These are phyloP conservation scores for Agrotis clavis DNA, from an alignment of 2,888 invertebrate species.

Conservation along the genomic window DNA sequence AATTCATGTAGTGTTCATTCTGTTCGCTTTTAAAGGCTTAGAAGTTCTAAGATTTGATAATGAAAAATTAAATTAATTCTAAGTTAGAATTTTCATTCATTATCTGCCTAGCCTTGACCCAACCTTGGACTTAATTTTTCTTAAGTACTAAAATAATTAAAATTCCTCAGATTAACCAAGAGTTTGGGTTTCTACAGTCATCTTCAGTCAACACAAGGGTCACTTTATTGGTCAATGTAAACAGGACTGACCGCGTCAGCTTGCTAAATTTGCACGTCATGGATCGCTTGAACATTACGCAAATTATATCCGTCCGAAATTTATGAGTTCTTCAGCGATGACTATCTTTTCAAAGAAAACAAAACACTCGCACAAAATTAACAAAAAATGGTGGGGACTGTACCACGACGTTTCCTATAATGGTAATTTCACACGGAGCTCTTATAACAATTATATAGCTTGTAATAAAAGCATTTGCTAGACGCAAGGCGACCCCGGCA, in stretches of 20 bases:
- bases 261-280: constrained; percentile 31
- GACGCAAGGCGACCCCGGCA: constrained; percentile 74
- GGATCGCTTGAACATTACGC: constrained; percentile 32
- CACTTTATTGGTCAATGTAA: constrained; percentile 24
- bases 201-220: constrained; percentile 17
- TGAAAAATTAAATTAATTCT: no score
- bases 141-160: not conserved
- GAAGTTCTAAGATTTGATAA: no score
- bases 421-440: constrained; percentile 35
- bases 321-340: constrained; percentile 7
- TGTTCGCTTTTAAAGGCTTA: not conserved
- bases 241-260: constrained; percentile 4
- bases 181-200: constrained; percentile 1
- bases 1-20: not conserved
- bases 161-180: not conserved
- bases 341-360: not conserved
- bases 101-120: not conserved
- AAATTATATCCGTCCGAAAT: constrained; percentile 42
- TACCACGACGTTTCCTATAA: constrained; percentile 17
- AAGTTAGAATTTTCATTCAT: not conserved
- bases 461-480: constrained; percentile 56
- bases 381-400: no score
- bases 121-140: not conserved
- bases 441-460: constrained; percentile 53
- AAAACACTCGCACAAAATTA: no score